These are phyloP conservation scores for Tetheella fluctuosa DNA, from an alignment of 2,888 invertebrate species.

Conservation along the genomic window DNA sequence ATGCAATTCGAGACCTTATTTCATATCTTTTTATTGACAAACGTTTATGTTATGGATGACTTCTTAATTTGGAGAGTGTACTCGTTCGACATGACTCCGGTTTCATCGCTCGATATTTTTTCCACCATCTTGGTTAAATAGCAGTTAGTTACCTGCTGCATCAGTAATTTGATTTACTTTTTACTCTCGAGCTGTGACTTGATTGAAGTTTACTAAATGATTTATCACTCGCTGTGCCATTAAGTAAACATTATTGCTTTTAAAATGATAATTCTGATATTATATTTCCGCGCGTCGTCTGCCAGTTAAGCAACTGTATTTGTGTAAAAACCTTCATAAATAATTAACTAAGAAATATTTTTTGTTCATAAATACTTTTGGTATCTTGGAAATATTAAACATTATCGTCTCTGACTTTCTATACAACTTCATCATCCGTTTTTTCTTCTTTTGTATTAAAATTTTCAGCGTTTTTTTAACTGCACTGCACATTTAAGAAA, in stretches of 20 bases:
- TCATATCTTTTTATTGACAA: constrained; percentile 17
- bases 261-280: constrained; percentile 5
- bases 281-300: background rate
- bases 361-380: background rate
- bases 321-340: background rate
- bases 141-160: constrained; percentile 1
- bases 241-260: background rate
- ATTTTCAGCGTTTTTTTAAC: background rate
- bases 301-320: background rate
- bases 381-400: background rate
- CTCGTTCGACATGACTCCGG: constrained; percentile 10
- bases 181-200: constrained; percentile 5
- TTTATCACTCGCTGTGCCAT: constrained; percentile 10
- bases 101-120: constrained; percentile 7
- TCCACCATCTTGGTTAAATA: background rate
- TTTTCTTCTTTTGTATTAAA: background rate
- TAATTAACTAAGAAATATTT: background rate
- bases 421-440: background rate
- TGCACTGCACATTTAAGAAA: background rate
- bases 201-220: constrained; percentile 9
- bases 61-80: constrained; percentile 17
- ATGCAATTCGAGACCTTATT: constrained; percentile 16
- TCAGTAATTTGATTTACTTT: constrained; percentile 12
- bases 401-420: background rate
- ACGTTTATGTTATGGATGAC: constrained; percentile 20